A percentile compares a stretch with the other conserved stretches of the same genome.
Conservation (phyloP, 2,888 invertebrate species). For the Dexiosoma caninum region DNA sequence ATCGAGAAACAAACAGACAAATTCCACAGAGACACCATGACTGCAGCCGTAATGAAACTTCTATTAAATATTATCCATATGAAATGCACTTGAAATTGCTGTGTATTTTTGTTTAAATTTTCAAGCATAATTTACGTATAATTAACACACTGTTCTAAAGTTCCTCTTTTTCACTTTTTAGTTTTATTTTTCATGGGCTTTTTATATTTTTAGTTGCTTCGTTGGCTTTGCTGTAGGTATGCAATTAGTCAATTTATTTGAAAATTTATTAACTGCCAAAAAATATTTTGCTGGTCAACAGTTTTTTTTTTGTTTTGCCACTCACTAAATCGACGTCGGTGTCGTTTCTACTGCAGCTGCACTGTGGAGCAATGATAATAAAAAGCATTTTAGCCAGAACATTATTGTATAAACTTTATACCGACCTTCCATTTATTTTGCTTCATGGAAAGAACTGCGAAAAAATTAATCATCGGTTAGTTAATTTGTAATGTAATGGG, state of each 20-base stretch:
- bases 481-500: too few relatives aligned
- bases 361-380: background rate
- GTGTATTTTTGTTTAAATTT: background rate
- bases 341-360: background rate
- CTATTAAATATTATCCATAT: slow-evolving; percentile 6
- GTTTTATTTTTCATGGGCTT: slow-evolving; percentile 31
- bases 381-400: background rate
- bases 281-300: slow-evolving; percentile 65
- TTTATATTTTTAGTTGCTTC: slow-evolving; percentile 8
- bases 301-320: slow-evolving; percentile 26
- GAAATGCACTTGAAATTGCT: background rate
- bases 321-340: slow-evolving; percentile 2
- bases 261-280: slow-evolving; percentile 74
- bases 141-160: slow-evolving; percentile 48
- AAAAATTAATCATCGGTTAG: too few relatives aligned
- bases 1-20: background rate
- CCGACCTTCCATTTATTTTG: background rate
- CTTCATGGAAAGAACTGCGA: too few relatives aligned
- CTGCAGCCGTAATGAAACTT: slow-evolving; percentile 24
- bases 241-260: slow-evolving; percentile 75
- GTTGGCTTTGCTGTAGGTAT: slow-evolving; percentile 68
- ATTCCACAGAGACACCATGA: slow-evolving; percentile 29
- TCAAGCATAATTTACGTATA: slow-evolving; percentile 39
- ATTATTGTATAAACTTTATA: background rate
- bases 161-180: background rate